phyloP scores from a whole-genome alignment of 2,888 invertebrate genomes.

The Drosophila birchii region DNA sequence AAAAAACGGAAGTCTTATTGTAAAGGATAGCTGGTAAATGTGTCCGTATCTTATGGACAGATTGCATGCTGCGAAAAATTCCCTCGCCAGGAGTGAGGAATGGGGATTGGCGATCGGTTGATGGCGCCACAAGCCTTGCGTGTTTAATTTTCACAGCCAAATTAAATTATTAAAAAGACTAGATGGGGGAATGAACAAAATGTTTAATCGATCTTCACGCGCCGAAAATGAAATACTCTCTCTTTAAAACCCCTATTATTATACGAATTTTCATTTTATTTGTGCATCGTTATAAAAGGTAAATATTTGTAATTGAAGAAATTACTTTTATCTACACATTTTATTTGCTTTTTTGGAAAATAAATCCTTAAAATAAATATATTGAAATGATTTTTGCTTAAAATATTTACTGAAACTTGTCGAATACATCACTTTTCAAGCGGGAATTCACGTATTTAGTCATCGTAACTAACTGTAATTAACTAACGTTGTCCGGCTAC shows the following conservation, averaged over 20 bases:
- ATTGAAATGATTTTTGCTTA: background rate
- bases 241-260: background rate
- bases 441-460: conserved; percentile 2
- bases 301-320: background rate
- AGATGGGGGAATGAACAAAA: background rate
- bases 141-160: conserved; percentile 53
- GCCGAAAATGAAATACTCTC: conserved; percentile 11
- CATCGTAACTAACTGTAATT: conserved; percentile 32
- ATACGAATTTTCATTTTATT: background rate
- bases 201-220: background rate
- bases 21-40: conserved; percentile 64
- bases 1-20: conserved; percentile 61
- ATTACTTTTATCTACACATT: background rate
- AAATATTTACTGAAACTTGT: background rate
- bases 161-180: conserved; percentile 72
- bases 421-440: background rate
- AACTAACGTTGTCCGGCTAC: conserved; percentile 43
- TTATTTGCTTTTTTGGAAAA: background rate
- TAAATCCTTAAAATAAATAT: background rate
- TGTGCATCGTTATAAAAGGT: background rate
- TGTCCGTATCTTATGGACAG: conserved; percentile 60
- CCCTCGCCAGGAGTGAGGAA: conserved; percentile 35
- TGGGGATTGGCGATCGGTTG: conserved; percentile 32
- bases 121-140: conserved; percentile 48
- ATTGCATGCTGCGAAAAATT: conserved; percentile 54